A percentile compares a stretch with the other conserved stretches of the same genome.
phyloP scores from a whole-genome alignment of 2,797 vertebrate species.

The Coendou prehensilis region DNA sequence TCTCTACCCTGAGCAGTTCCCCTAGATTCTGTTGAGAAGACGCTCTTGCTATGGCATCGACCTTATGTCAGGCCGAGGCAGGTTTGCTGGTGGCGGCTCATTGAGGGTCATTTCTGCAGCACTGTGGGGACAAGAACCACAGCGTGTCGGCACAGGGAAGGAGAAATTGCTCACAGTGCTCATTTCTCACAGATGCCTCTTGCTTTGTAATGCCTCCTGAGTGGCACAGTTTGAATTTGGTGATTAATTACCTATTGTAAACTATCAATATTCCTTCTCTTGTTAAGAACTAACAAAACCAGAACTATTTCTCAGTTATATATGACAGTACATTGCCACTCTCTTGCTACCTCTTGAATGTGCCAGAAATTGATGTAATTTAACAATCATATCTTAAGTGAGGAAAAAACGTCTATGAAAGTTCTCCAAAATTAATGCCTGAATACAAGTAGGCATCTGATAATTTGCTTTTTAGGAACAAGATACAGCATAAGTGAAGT shows the following conservation, averaged over 20 bases:
- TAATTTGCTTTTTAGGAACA: constrained; percentile 22
- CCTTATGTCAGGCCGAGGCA: background rate
- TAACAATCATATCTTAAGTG: background rate
- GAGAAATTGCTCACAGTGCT: background rate
- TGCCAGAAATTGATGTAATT: constrained; percentile 43
- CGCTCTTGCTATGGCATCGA: background rate
- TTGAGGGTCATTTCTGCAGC: background rate
- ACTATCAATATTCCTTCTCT: background rate
- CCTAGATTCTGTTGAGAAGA: background rate
- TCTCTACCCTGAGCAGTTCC: background rate
- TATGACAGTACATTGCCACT: background rate
- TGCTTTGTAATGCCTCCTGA: background rate
- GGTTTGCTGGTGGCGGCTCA: background rate
- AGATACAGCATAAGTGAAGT: background rate
- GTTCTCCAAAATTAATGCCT: constrained; percentile 47
- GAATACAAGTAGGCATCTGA: background rate
- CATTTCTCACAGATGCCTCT: background rate
- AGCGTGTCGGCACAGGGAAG: background rate
- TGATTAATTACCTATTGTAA: background rate
- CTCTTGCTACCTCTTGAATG: constrained; percentile 14
- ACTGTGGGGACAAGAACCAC: background rate
- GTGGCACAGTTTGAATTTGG: background rate
- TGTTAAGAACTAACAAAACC: constrained; percentile 32
- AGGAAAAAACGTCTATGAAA: constrained; percentile 43
- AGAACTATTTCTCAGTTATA: background rate